Base-by-base conservation (phyloP, 1,140 invertebrate species). In the Microplitis mediator region DNA sequence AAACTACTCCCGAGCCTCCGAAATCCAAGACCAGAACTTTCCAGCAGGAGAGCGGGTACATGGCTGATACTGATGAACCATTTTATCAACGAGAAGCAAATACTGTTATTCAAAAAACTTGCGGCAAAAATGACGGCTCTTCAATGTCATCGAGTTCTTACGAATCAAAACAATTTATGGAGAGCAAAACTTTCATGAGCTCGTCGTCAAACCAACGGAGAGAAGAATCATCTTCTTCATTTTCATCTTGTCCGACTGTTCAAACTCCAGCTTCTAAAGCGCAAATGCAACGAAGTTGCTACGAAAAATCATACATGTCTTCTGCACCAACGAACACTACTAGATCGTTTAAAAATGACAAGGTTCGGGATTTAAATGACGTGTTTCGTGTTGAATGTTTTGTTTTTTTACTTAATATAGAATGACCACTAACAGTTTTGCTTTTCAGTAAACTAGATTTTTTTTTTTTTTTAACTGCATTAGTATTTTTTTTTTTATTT, bases 11-110 rank as follows among this genome's bases (percentile, higher is more conserved):
- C 8, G 88, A 90, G 61, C 90, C 90, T 9, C 89, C 90, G 4
- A 90, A 91, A 79, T 83, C 85, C 4, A 90, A 90, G 72, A 76
- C 80, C 74, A 89, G 86, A 83, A 85, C 74, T 63, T 85, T 84
- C 32, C 81, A 88, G 56, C 79, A 89, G 81, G 89, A 91, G 73
- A 91, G 90, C 80, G 92, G 92, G 13, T 93, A 93, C 76, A 91
- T 91, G 80, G 92, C 92, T 1, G 92, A 93, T 77, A 93, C 92
- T 0, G 91, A 93, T 76, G 92, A 93, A 74, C 89, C 90, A 0
- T 83, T 88, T 16, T 76, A 81, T 5, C 80, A 82, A 31, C 80
- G 77, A 32, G 16, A 51, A 35, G 61, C 23, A 0, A 76, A 54
- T 6, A 70, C 35, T 31, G 76, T 73, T 36, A 74, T 68, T 34